Evolutionary conservation across 2,888 invertebrate genomes (phyloP).

Genomic region (Caenorhabditis sp.): DNA sequence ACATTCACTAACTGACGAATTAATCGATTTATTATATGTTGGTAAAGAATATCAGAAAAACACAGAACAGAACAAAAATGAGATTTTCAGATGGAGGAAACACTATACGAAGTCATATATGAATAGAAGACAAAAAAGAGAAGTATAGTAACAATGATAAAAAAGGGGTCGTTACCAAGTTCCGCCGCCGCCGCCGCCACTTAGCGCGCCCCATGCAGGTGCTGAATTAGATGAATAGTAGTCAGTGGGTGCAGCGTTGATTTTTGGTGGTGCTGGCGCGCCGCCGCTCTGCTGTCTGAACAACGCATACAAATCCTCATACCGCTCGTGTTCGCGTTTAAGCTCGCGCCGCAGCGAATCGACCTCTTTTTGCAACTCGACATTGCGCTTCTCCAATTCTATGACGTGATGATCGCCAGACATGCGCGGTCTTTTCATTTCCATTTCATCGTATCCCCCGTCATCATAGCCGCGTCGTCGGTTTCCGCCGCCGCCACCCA

Average conservation of each 20-base stretch:
- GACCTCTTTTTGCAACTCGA: constrained; percentile 56
- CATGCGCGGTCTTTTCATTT: constrained; percentile 39
- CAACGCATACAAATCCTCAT: constrained; percentile 63
- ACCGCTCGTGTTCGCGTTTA: constrained; percentile 61
- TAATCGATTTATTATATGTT: neutral
- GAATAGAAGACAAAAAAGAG: neutral
- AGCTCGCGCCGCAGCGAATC: constrained; percentile 61
- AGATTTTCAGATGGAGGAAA: constrained; percentile 4
- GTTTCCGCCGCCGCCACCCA: constrained; percentile 23
- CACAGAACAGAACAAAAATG: neutral
- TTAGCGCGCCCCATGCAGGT: constrained; percentile 21
- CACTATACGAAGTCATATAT: neutral
- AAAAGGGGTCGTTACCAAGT: constrained; percentile 10
- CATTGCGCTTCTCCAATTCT: constrained; percentile 57
- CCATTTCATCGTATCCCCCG: constrained; percentile 26
- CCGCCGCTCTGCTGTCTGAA: constrained; percentile 55
- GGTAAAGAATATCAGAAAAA: neutral
- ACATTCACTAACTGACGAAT: neutral
- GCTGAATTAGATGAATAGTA: constrained; percentile 5
- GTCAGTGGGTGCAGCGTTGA: constrained; percentile 6
- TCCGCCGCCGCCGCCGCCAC: constrained; percentile 2
- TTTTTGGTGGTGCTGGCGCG: constrained; percentile 29
- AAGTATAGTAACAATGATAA: constrained; percentile 4
- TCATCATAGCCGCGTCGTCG: constrained; percentile 24
- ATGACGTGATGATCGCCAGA: neutral